A percentile compares a stretch with the other conserved stretches of the same genome.
phyloP scores from a whole-genome alignment of 2,797 vertebrate species.

The Amphiprion clarkii region DNA sequence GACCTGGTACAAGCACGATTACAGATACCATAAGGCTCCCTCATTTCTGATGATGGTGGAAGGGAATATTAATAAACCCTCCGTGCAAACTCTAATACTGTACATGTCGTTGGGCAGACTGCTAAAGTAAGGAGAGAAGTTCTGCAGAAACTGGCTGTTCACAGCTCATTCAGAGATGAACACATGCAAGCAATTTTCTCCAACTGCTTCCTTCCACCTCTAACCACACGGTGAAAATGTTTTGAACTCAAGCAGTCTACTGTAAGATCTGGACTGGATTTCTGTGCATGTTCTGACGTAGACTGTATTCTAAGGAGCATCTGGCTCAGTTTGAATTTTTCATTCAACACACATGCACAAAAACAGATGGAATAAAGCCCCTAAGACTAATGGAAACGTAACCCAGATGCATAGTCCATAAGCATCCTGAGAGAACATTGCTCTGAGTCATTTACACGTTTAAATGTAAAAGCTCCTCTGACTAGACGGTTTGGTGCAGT shows the following conservation, averaged over 20 bases:
- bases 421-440: background rate
- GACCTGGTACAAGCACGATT: background rate
- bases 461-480: constrained; percentile 2
- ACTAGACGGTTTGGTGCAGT: background rate
- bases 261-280: constrained; percentile 1
- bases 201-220: background rate
- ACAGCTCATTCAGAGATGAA: background rate
- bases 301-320: too few relatives aligned
- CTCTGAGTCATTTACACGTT: background rate
- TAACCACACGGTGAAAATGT: constrained; percentile 7
- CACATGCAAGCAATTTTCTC: constrained; percentile 47
- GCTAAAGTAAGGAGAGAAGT: background rate
- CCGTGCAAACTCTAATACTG: background rate
- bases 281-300: background rate
- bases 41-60: background rate
- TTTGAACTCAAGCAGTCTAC: background rate
- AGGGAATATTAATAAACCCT: background rate
- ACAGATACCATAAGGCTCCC: background rate
- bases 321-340: too few relatives aligned
- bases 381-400: background rate
- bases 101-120: background rate
- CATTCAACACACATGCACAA: too few relatives aligned
- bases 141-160: constrained; percentile 19
- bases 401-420: background rate
- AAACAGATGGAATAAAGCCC: too few relatives aligned